phyloP scores from a whole-genome alignment of 2,113 vertebrate genomes.

The Alethe castanea region DNA sequence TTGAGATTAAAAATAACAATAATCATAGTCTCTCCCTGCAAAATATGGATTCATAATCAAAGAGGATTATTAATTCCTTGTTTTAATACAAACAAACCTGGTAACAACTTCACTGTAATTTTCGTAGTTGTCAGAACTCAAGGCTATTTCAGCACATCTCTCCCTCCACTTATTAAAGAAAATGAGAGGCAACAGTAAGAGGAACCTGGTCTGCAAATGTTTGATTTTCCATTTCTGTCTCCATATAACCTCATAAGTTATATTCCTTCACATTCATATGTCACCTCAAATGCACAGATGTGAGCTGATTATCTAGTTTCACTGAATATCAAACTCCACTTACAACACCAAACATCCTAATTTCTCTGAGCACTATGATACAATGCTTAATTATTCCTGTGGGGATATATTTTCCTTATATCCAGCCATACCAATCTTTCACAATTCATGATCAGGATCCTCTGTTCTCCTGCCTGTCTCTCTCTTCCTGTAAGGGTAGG shows the following conservation, averaged over 20 bases:
- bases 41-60: not conserved
- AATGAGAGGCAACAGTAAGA: not conserved
- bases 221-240: not conserved
- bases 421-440: not conserved
- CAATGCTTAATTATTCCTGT: not conserved
- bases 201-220: not conserved
- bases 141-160: not conserved
- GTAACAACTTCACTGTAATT: not conserved
- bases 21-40: not conserved
- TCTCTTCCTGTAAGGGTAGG: fast-evolving
- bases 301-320: not conserved
- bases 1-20: not conserved
- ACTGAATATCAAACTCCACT: not conserved
- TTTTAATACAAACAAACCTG: not conserved
- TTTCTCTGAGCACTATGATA: not conserved
- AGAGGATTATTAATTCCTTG: not conserved
- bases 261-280: not conserved
- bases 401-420: not conserved
- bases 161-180: not conserved
- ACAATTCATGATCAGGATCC: not conserved
- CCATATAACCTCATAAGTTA: not conserved
- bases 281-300: not conserved
- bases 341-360: not conserved
- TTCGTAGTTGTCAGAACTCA: not conserved
- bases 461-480: not conserved